Evolutionary conservation across 1,140 invertebrate genomes (phyloP).

Genomic region (Drosophila novamexicana): DNA sequence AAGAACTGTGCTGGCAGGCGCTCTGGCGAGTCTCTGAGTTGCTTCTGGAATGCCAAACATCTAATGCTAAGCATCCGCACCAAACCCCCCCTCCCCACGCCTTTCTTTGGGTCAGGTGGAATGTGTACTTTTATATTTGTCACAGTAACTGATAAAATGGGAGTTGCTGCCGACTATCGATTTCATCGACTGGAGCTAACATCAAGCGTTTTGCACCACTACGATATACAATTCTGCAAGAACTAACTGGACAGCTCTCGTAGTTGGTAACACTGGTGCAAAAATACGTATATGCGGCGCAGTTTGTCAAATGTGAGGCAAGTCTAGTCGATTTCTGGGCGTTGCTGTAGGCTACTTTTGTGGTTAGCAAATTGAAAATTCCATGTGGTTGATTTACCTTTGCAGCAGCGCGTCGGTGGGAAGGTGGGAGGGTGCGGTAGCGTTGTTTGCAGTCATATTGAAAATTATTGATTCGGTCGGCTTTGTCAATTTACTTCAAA

Average conservation of each 20-base stretch:
- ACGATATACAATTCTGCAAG: not conserved
- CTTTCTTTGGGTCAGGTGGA: too few species aligned
- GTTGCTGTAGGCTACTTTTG: slow-evolving; percentile 2
- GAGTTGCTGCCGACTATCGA: too few species aligned
- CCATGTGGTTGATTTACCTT: not conserved
- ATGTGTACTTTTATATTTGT: too few species aligned
- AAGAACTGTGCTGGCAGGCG: too few species aligned
- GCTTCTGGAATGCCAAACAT: too few species aligned
- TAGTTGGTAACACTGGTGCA: not conserved
- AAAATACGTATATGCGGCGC: too few species aligned
- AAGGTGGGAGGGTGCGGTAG: too few species aligned
- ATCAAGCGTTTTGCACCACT: not conserved
- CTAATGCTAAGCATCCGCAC: too few species aligned
- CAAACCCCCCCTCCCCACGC: too few species aligned
- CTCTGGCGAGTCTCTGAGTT: too few species aligned
- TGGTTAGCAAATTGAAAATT: slow-evolving; percentile 8
- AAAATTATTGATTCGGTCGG: not conserved
- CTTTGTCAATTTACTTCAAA: not conserved
- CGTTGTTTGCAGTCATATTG: not conserved
- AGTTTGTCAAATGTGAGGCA: not conserved
- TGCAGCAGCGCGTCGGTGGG: not conserved
- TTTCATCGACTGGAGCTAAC: too few species aligned
- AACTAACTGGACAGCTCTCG: not conserved
- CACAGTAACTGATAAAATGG: too few species aligned
- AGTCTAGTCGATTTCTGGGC: not conserved